A percentile compares a stretch with the other conserved stretches of the same genome.
These are phyloP conservation scores for Schizotus pectinicornis DNA, from an alignment of 2,888 invertebrate species.

Conservation along the genomic window DNA sequence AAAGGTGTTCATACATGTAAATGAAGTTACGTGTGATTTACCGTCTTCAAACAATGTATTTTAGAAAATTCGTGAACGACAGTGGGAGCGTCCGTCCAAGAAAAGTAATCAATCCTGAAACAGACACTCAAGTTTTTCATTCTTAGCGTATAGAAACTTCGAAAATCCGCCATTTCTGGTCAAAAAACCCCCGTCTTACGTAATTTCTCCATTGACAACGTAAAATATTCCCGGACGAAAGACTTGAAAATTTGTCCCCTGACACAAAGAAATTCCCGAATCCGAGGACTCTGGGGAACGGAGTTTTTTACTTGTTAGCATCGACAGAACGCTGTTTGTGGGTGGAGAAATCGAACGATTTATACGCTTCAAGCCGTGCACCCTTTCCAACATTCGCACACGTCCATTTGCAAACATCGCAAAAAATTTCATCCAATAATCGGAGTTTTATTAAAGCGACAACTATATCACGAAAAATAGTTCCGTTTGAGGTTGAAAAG, in stretches of 20 bases:
- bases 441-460: too few relatives aligned
- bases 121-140: too few relatives aligned
- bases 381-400: constrained; percentile 18
- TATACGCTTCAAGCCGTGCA: constrained; percentile 42
- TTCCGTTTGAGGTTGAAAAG: constrained; percentile 2
- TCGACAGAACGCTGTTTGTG: constrained; percentile 47
- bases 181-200: constrained; percentile 2
- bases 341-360: constrained; percentile 48
- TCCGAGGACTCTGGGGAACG: constrained; percentile 39
- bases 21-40: too few relatives aligned
- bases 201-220: constrained; percentile 18
- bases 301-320: constrained; percentile 47
- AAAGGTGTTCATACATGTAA: too few relatives aligned
- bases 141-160: too few relatives aligned
- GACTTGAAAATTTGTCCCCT: constrained; percentile 42
- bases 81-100: too few relatives aligned
- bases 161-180: neutral
- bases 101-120: too few relatives aligned
- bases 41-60: too few relatives aligned
- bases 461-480: neutral
- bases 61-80: too few relatives aligned
- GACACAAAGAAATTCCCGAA: constrained; percentile 40
- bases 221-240: constrained; percentile 27
- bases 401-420: constrained; percentile 30
- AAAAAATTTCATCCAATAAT: neutral